Base-by-base conservation (phyloP, 2,888 invertebrate species). In the Philopedon plagiatum region DNA sequence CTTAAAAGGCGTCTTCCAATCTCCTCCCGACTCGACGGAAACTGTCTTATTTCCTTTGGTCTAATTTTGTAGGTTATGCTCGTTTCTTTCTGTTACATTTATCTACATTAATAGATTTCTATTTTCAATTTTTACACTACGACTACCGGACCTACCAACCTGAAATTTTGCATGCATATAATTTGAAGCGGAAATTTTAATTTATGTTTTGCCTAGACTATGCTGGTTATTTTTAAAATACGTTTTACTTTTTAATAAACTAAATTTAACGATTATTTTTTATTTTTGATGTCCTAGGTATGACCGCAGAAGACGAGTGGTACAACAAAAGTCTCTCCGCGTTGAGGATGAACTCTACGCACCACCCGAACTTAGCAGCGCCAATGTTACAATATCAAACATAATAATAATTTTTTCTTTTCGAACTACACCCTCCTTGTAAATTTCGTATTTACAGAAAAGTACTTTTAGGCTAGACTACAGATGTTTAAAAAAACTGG, bases 291-390 rank as follows among this genome's bases (percentile, higher is more conserved):
- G 26, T 79, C 84, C 39, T 87, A 96, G 96, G 95, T 80, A 96
- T 96, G 94, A 94, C 93, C 78, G 93, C 95, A 56, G 95, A 95
- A 85, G 97, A 95, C 85, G 97, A 98, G 87, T 98, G 98, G 98
- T 98, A 98, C 91, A 98, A 98, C 89, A 98, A 98, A 88, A 97
- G 97, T 82, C 90, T 98, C 82, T 97, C 97, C 72, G 98, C 98
- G 65, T 90, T 98, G 80, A 91, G 98, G 86, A 98, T 98, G 98
- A 98, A 98, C 89, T 93, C 94, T 83, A 94, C 96, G 63, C 96
- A 97, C 86, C 95, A 97, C 87, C 96, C 97, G 79, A 97, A 97
- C 88, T 91, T 98, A 82, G 93, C 96, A 70, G 95, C 97, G 80
- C 97, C 97, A 70, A 97, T 98, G 95, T 89, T 98, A 78, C 98